Percentiles rank a stretch among this genome's conserved stretches.
These are phyloP conservation scores for Pantherophis alleghaniensis DNA, from an alignment of 2,797 vertebrate species.

Conservation along the genomic window DNA sequence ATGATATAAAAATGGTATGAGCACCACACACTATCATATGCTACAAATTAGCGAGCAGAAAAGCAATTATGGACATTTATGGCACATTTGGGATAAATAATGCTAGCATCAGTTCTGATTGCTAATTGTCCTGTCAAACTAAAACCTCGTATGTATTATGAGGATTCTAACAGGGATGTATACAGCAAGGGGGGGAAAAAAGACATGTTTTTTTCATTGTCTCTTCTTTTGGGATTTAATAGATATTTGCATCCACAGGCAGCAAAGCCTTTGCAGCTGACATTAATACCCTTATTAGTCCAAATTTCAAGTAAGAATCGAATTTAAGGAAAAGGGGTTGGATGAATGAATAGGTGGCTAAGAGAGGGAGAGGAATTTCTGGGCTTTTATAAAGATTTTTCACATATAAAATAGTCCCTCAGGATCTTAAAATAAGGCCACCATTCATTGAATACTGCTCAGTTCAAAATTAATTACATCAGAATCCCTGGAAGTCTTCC, in stretches of 20 bases:
- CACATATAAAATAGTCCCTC: background rate
- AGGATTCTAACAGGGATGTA: background rate
- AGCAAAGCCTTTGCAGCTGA: background rate
- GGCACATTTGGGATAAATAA: background rate
- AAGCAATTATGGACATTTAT: background rate
- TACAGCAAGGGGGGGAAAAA: background rate
- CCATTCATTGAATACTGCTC: background rate
- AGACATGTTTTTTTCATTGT: background rate
- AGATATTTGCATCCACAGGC: background rate
- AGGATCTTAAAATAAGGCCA: background rate
- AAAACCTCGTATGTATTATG: background rate
- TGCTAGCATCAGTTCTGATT: background rate
- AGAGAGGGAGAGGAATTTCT: background rate
- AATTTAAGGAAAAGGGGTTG: background rate
- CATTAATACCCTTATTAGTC: background rate
- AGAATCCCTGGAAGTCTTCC: background rate
- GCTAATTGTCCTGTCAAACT: background rate
- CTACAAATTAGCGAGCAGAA: background rate
- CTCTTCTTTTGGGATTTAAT: background rate
- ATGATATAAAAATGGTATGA: background rate
- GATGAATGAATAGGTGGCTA: background rate
- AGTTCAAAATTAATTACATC: background rate
- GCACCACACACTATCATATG: background rate
- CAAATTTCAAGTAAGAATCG: background rate
- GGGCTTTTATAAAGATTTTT: background rate